These are phyloP conservation scores for Cabera pusaria DNA, from an alignment of 2,888 invertebrate genomes.

Conservation along the genomic window DNA sequence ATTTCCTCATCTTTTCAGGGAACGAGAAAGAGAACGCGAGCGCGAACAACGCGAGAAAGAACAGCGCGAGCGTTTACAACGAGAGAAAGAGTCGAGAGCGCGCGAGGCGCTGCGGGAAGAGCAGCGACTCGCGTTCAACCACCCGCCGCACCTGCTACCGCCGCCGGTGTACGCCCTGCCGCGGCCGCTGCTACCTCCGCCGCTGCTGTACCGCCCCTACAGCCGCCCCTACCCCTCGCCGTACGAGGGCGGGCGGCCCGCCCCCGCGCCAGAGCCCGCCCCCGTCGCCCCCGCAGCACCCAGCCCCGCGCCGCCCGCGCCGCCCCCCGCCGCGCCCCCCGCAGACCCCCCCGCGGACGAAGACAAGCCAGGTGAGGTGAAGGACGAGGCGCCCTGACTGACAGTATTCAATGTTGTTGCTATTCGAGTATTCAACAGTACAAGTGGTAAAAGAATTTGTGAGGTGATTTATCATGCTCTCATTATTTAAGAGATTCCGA, in stretches of 20 bases:
- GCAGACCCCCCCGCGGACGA: conserved; percentile 21
- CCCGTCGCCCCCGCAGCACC: conserved; percentile 27
- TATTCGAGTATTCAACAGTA: no score
- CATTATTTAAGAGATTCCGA: no score
- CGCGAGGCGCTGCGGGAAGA: conserved; percentile 45
- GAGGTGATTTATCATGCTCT: no score
- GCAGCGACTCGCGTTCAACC: conserved; percentile 36
- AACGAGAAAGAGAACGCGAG: conserved; percentile 68
- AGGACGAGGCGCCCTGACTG: conserved; percentile 20
- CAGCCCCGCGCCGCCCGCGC: conserved; percentile 23
- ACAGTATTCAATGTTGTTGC: conserved; percentile 19
- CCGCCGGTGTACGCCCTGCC: conserved; percentile 48
- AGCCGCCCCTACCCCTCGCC: conserved; percentile 51
- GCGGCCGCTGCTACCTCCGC: conserved; percentile 56
- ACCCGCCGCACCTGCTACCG: conserved; percentile 47
- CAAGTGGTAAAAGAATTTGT: no score
- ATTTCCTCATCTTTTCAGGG: conserved; percentile 44
- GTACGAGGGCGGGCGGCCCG: conserved; percentile 38
- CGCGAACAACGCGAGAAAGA: conserved; percentile 73
- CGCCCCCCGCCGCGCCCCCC: conserved; percentile 34
- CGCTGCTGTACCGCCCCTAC: conserved; percentile 62
- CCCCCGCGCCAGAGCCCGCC: conserved; percentile 34
- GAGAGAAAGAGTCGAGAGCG: conserved; percentile 61
- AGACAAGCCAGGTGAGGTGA: no score
- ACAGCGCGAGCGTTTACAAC: conserved; percentile 57